Percentiles rank a stretch among this genome's conserved stretches.
Evolutionary conservation across 2,113 vertebrate genomes (phyloP).

Genomic region (Seriola aureovittata): DNA sequence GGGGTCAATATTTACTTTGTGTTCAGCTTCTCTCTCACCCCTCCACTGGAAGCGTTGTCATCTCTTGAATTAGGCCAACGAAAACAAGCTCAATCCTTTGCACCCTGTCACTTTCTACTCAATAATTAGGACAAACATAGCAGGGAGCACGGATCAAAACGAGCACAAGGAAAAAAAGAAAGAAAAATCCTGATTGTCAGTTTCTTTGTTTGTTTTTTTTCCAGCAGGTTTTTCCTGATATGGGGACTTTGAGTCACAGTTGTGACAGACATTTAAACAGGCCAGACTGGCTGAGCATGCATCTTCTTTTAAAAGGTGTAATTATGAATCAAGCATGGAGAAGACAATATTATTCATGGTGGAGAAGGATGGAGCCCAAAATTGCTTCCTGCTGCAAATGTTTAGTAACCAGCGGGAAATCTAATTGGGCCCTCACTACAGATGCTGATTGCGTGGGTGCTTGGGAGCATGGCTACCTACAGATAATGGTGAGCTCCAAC

Average conservation of each 20-base stretch:
- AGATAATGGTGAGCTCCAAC: background rate
- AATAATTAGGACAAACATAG: background rate
- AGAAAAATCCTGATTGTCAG: background rate
- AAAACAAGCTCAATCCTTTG: background rate
- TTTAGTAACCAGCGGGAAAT: background rate
- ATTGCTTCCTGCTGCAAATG: background rate
- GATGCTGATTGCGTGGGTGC: background rate
- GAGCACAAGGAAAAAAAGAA: too few relatives aligned
- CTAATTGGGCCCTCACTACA: background rate
- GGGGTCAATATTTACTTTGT: conserved; percentile 34
- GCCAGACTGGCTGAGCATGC: background rate
- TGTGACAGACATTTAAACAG: background rate
- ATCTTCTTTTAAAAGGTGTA: background rate
- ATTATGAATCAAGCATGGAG: conserved; percentile 1
- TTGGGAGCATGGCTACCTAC: background rate
- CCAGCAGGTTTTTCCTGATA: background rate
- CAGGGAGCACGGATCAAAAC: background rate
- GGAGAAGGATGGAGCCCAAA: background rate
- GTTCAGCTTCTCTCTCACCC: conserved; percentile 4
- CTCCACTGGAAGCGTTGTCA: conserved; percentile 1
- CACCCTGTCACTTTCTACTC: background rate
- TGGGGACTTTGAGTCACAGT: background rate
- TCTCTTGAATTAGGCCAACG: background rate
- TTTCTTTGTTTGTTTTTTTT: background rate
- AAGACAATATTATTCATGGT: conserved; percentile 3